Evolutionary conservation across 1,140 invertebrate genomes (phyloP).

Genomic region (Bombus turneri): DNA sequence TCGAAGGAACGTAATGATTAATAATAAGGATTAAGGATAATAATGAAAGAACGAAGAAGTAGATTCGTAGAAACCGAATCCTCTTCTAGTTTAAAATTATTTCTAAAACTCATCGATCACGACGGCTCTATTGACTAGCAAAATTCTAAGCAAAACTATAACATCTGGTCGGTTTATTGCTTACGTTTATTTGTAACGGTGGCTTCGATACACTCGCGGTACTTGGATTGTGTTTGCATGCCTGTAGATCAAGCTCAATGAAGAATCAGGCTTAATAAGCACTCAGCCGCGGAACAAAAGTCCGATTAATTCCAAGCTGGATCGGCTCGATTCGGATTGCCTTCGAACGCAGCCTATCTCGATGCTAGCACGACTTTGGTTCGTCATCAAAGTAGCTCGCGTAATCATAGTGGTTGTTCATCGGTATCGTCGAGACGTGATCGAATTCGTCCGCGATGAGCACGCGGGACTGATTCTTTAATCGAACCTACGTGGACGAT

Average conservation of each 20-base stretch:
- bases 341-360: constrained; percentile 27
- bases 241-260: constrained; percentile 49
- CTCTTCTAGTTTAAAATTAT: neutral
- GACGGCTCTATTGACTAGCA: neutral
- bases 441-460: constrained; percentile 58
- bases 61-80: neutral
- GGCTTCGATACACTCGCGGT: neutral
- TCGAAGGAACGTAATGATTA: too few species aligned
- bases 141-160: neutral
- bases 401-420: constrained; percentile 79
- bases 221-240: constrained; percentile 75
- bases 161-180: neutral
- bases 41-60: neutral
- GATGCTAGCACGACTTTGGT: constrained; percentile 59
- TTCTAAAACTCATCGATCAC: neutral
- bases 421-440: constrained; percentile 78
- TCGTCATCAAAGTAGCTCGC: constrained; percentile 69
- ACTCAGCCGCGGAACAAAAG: constrained; percentile 77
- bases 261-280: constrained; percentile 75
- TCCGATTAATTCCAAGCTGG: constrained; percentile 76
- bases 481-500: constrained; percentile 22
- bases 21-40: too few species aligned
- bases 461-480: constrained; percentile 51
- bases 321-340: constrained; percentile 53
- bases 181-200: constrained; percentile 51